These are phyloP conservation scores for Hyphantria cunea DNA, from an alignment of 1,140 invertebrate genomes.

Conservation along the genomic window DNA sequence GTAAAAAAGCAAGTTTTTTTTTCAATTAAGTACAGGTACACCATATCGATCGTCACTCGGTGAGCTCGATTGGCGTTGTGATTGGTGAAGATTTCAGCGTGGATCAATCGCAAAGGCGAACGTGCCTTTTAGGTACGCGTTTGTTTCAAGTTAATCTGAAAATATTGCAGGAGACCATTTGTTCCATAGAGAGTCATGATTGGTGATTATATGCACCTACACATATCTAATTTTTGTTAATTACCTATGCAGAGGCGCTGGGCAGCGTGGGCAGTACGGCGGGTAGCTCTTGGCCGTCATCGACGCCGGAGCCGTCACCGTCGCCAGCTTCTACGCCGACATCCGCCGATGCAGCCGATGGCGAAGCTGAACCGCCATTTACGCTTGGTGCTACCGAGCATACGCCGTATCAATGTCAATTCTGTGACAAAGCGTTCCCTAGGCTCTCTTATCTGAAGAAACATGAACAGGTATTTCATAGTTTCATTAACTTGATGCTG, in stretches of 20 bases:
- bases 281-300: constrained; percentile 85
- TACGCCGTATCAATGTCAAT: constrained; percentile 94
- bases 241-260: constrained; percentile 82
- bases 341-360: constrained; percentile 83
- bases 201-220: no score
- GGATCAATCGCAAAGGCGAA: no score
- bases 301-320: constrained; percentile 82
- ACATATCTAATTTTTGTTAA: background rate
- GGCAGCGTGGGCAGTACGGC: constrained; percentile 85
- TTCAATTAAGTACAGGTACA: no score
- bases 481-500: background rate
- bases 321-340: constrained; percentile 84
- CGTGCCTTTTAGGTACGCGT: no score
- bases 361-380: constrained; percentile 84
- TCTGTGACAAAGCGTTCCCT: constrained; percentile 95
- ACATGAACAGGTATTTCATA: constrained; percentile 92
- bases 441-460: constrained; percentile 93
- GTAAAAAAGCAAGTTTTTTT: no score
- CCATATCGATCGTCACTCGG: no score
- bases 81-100: no score
- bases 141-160: no score
- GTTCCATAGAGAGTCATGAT: no score
- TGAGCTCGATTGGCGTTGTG: no score
- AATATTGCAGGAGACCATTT: no score
- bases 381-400: constrained; percentile 87